Base-by-base conservation (phyloP, 2,888 invertebrate species). In the Amorpha juglandis region DNA sequence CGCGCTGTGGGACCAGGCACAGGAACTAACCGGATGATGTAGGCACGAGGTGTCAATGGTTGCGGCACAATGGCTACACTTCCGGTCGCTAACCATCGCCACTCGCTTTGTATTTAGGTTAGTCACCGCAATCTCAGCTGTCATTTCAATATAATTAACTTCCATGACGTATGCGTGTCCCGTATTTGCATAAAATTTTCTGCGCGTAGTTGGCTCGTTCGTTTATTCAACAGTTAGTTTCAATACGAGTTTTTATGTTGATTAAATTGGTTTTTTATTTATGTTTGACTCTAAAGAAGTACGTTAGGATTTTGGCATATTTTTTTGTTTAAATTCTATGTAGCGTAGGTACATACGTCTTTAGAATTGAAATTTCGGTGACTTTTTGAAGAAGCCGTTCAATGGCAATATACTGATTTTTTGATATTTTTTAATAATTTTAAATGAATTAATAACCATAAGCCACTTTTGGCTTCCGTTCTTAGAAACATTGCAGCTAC, bases 21-120 rank as follows among this genome's bases (percentile, higher is more conserved):
- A 84, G 88, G 88, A 89, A 85, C 84, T 84, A 86, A 86, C 91
- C 89, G 89, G 90, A 90, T 89, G 92, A 86, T 88, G 82, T 79
- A 79, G 80, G 78, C 83, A 84, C 82, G 87, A 92, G 90, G 92
- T 93, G 92, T 92, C 92, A 92, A 92, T 90, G 91, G 91, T 92
- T 91, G 91, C 88, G 77, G 87, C 86, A 92, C 92, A 92, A 92
- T 92, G 84, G 92, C 85, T 82, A 80, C 76, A 84, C 86, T 91
- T 92, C 92, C 92, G 92, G 83, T 79, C 80, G 78, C 75, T 77
- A 79, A 79, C 80, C 85, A 84, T 82, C 82, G 84, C 78, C 77
- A 70, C 79, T 80, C 84, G 87, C 89, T 92, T 92, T 92, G 92
- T 91, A 92, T 92, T 90, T 92, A 89, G 92, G 92, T 92, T 92